Evolutionary conservation across 1,140 invertebrate species (phyloP).

Genomic region (Aricia agestis): DNA sequence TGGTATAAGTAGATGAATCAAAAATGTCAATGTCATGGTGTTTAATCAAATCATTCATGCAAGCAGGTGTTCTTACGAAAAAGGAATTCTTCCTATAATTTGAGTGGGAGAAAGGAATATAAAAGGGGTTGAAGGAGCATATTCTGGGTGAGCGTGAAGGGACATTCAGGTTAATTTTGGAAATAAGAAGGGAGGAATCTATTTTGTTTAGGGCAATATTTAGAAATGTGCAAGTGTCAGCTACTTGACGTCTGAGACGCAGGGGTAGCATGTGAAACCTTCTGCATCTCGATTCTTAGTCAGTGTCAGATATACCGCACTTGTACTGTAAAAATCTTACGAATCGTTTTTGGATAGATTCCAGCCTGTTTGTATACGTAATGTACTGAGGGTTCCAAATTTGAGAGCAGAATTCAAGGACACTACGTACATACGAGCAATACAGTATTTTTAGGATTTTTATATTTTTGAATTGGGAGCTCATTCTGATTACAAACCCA

Average conservation of each 20-base stretch:
- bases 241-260: background rate
- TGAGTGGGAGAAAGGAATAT: too few species aligned
- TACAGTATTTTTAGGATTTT: conserved; percentile 18
- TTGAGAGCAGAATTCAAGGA: conserved; percentile 19
- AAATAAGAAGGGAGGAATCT: too few species aligned
- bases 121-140: too few species aligned
- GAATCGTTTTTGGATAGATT: conserved; percentile 2
- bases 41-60: too few species aligned
- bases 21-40: too few species aligned
- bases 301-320: background rate
- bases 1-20: too few species aligned
- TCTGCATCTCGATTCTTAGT: background rate
- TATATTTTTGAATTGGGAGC: conserved; percentile 6
- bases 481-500: conserved; percentile 21
- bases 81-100: too few species aligned
- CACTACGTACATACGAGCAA: conserved; percentile 21
- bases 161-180: too few species aligned
- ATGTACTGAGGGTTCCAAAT: conserved; percentile 18
- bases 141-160: too few species aligned
- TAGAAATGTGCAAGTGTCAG: background rate
- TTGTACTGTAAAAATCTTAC: background rate
- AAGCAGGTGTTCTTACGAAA: too few species aligned
- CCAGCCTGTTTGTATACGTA: background rate
- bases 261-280: conserved; percentile 2
- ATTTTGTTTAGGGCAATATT: too few species aligned